Evolutionary conservation across 1,140 invertebrate genomes (phyloP).

Genomic region (Papilio machaon): DNA sequence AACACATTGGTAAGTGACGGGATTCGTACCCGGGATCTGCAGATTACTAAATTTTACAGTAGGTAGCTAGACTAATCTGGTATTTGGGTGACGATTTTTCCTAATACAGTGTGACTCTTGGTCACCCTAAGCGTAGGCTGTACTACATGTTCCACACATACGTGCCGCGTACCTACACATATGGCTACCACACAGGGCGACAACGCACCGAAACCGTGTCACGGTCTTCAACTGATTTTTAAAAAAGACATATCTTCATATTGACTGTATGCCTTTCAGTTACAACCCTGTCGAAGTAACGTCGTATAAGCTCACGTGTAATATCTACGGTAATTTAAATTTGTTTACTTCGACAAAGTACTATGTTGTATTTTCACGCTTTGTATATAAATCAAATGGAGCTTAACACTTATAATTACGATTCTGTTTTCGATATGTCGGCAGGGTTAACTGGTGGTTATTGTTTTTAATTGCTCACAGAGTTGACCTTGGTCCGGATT

Average conservation of each 20-base stretch:
- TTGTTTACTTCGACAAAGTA: slow-evolving; percentile 46
- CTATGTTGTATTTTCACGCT: slow-evolving; percentile 40
- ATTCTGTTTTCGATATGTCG: slow-evolving; percentile 45
- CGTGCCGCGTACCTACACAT: slow-evolving; percentile 4
- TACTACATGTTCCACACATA: slow-evolving; percentile 24
- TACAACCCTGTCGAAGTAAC: slow-evolving; percentile 48
- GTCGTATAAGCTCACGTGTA: slow-evolving; percentile 33
- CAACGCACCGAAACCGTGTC: slow-evolving; percentile 58
- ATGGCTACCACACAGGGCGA: slow-evolving; percentile 41
- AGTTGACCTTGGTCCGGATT: slow-evolving; percentile 41
- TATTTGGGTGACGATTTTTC: not conserved
- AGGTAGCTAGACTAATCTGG: too few species aligned
- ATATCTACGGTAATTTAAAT: slow-evolving; percentile 39
- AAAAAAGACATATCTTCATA: slow-evolving; percentile 57
- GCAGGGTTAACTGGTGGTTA: slow-evolving; percentile 53
- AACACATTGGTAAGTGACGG: too few species aligned
- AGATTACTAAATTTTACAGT: too few species aligned
- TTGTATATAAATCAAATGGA: slow-evolving; percentile 50
- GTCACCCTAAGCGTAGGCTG: slow-evolving; percentile 3
- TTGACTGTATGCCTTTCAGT: slow-evolving; percentile 43
- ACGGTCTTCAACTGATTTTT: slow-evolving; percentile 63
- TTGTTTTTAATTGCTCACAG: slow-evolving; percentile 50
- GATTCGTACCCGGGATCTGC: too few species aligned
- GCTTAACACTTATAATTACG: slow-evolving; percentile 47
- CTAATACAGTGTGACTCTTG: not conserved